Evolutionary conservation across 2,888 invertebrate species (phyloP), one percentile per base, ranked within the genome.

Genomic region (Oxycera nigricornis): DNA sequence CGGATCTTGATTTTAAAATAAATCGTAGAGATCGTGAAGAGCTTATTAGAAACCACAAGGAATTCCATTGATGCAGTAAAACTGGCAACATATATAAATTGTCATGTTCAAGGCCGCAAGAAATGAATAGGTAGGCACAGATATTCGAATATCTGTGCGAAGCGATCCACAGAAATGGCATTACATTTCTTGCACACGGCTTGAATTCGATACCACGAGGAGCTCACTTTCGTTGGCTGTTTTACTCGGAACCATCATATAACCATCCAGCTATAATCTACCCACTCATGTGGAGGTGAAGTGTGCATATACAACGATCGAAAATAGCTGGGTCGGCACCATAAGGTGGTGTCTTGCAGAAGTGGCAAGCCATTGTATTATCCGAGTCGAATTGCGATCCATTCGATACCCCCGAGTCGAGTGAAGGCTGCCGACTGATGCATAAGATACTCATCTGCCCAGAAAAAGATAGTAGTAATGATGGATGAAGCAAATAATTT

Each of bases 211-310:
- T 61, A 35, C 35, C 61, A 31, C 31, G 61, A 30, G 55, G 6
- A 14, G 61, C 61, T 61, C 61, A 61, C 61, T 61, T 61, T 61
- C 61, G 61, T 61, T 61, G 35, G 57, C 24, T 46, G 3, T 46
- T 46, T 14, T 11, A 46, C 46, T 46, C 2, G 6, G 46, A 46
- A 11, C 6, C 46, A 46, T 46, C 46, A 46, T 46, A 7, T 46
- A 46, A 17, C 46, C 17, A 46, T 46, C 46, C 14, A 46, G 11
- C 46, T 46, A 14, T 11, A 46, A 46, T 46, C 17, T 46, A 46
- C 17, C 46, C 46, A 46, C 46, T 46, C 6, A 46, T 3, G 46
- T 46, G 46, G 17, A 46, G 46, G 46, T 46, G 17, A 2, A 3
- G 46, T 17, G 6, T n/a, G n/a, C n/a, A n/a, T n/a, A n/a, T n/a